phyloP scores from a whole-genome alignment of 2,113 vertebrate genomes.

The Protobothrops flavoviridis region DNA sequence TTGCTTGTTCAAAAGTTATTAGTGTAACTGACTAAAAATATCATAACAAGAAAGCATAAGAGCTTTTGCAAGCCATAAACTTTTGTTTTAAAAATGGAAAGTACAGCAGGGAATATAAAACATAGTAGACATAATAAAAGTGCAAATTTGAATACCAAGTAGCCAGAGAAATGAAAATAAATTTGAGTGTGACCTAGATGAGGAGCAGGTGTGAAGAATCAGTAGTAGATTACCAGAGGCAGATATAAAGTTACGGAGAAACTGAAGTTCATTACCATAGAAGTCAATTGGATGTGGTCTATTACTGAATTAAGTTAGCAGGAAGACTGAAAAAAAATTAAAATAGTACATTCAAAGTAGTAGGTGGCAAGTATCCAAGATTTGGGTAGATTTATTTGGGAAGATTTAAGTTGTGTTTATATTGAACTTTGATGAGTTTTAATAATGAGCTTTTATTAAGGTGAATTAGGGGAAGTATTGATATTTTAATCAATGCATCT shows the following conservation, averaged over 20 bases:
- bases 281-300: conserved; percentile 22
- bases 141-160: conserved; percentile 30
- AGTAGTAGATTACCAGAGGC: conserved; percentile 20
- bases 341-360: conserved; percentile 24
- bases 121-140: conserved; percentile 7
- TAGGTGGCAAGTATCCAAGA: conserved; percentile 15
- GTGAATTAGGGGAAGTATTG: conserved; percentile 10
- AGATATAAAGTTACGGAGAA: conserved; percentile 15
- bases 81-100: conserved; percentile 16
- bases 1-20: background rate
- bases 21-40: conserved; percentile 16
- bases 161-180: conserved; percentile 34
- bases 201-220: conserved; percentile 32
- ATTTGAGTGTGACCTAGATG: conserved; percentile 25
- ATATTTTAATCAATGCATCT: background rate
- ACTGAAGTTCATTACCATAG: background rate
- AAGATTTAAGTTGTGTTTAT: conserved; percentile 26
- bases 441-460: conserved; percentile 11
- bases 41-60: background rate
- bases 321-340: conserved; percentile 25
- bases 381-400: conserved; percentile 19
- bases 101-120: conserved; percentile 14
- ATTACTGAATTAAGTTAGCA: conserved; percentile 25
- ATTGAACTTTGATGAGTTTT: conserved; percentile 19
- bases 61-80: background rate